phyloP scores from a whole-genome alignment of 2,888 invertebrate species.

The Prenolepis imparis region DNA sequence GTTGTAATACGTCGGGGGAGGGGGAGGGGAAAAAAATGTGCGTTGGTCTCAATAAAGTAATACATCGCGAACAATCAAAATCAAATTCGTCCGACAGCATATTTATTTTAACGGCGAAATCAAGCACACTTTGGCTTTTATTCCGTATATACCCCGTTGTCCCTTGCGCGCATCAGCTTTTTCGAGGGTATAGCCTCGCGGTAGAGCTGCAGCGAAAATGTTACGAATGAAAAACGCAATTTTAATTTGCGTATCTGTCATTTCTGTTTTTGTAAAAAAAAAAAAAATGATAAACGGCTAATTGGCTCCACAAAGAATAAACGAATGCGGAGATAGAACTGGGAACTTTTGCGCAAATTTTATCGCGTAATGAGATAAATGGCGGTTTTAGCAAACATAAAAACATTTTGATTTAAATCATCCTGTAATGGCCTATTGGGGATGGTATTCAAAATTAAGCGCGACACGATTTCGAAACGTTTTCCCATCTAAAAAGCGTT shows the following conservation, averaged over 20 bases:
- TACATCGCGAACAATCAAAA: constrained; percentile 54
- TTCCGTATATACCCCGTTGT: constrained; percentile 27
- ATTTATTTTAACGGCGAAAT: constrained; percentile 53
- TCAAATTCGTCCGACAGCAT: constrained; percentile 46
- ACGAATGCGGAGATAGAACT: constrained; percentile 38
- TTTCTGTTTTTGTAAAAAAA: constrained; percentile 47
- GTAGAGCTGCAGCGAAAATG: constrained; percentile 43
- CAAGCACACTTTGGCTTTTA: constrained; percentile 44
- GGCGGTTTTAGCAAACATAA: constrained; percentile 3
- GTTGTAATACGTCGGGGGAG: constrained; percentile 17
- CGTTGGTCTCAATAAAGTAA: constrained; percentile 51
- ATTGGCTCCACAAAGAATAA: constrained; percentile 43
- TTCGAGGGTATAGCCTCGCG: not conserved
- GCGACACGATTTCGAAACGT: not conserved
- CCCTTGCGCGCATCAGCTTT: constrained; percentile 49
- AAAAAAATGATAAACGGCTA: constrained; percentile 55
- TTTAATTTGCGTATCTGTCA: constrained; percentile 51
- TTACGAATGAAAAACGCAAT: constrained; percentile 50
- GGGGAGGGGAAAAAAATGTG: not conserved
- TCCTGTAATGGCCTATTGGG: constrained; percentile 10
- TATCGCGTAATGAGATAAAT: constrained; percentile 29
- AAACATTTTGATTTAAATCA: constrained; percentile 21
- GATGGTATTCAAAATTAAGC: constrained; percentile 19
- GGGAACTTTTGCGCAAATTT: constrained; percentile 22
- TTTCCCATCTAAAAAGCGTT: not conserved